phyloP scores from a whole-genome alignment of 2,888 invertebrate species.

The Drosophila kuntzei region DNA sequence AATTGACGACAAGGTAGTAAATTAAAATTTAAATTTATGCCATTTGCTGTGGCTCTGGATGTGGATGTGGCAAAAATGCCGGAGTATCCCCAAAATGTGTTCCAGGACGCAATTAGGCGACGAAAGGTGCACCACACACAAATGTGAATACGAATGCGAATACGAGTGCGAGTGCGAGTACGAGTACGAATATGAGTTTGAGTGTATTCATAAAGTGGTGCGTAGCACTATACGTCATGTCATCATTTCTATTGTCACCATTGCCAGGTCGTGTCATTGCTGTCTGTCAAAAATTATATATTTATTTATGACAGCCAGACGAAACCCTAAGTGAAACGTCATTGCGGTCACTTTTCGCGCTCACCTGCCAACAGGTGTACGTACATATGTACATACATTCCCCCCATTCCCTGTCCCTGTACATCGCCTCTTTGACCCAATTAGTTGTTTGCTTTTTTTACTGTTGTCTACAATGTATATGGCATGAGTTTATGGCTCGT shows the following conservation, averaged over 20 bases:
- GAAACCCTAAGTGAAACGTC: slow-evolving; percentile 76
- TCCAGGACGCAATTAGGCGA: slow-evolving; percentile 73
- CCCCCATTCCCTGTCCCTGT: slow-evolving; percentile 6
- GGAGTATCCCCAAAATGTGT: slow-evolving; percentile 55
- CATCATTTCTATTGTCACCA: slow-evolving; percentile 82
- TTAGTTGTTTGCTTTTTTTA: slow-evolving; percentile 60
- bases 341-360: slow-evolving; percentile 57
- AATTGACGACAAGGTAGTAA: slow-evolving; percentile 76
- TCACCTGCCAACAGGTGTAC: slow-evolving; percentile 75
- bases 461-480: slow-evolving; percentile 63
- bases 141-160: not conserved
- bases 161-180: not conserved
- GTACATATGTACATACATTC: not conserved
- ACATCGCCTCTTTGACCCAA: slow-evolving; percentile 66
- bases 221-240: slow-evolving; percentile 62
- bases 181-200: not conserved
- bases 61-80: slow-evolving; percentile 31
- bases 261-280: slow-evolving; percentile 40
- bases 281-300: slow-evolving; percentile 78
- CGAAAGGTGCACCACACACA: slow-evolving; percentile 61
- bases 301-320: slow-evolving; percentile 74
- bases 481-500: slow-evolving; percentile 74
- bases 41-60: slow-evolving; percentile 56
- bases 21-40: slow-evolving; percentile 84
- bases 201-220: slow-evolving; percentile 28